Conservation (phyloP, 2,113 vertebrate species). For the Oophaga pumilio region DNA sequence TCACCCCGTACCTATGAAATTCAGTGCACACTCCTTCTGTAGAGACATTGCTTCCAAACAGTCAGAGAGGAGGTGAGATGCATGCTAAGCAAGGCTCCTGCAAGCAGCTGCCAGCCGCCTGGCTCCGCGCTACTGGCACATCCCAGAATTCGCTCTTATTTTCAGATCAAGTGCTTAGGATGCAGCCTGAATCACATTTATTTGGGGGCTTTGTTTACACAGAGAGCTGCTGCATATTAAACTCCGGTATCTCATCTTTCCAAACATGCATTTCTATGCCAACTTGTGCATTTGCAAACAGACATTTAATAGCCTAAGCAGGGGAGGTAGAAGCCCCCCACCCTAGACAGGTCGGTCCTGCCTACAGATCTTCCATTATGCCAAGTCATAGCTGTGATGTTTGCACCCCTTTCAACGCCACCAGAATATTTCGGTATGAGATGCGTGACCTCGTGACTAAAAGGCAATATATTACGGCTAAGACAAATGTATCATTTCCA, state of each 20-base stretch:
- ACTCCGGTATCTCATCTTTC: constrained; percentile 52
- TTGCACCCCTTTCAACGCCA: constrained; percentile 19
- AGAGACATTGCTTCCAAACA: constrained; percentile 58
- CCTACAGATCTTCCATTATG: constrained; percentile 29
- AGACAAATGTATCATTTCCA: neutral
- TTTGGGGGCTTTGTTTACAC: constrained; percentile 54
- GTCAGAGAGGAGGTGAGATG: constrained; percentile 57
- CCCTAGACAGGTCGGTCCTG: constrained; percentile 7
- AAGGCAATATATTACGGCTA: neutral
- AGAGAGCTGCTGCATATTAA: constrained; percentile 52
- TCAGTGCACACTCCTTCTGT: constrained; percentile 58
- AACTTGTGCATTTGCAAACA: constrained; percentile 50
- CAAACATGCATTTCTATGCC: constrained; percentile 52
- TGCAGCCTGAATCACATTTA: constrained; percentile 55
- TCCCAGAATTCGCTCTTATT: constrained; percentile 56
- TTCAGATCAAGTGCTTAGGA: constrained; percentile 54
- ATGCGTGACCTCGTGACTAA: neutral
- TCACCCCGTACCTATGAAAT: constrained; percentile 58
- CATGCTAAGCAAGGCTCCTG: constrained; percentile 55
- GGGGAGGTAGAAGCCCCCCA: neutral
- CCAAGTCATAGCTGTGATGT: constrained; percentile 28
- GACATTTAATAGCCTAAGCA: constrained; percentile 53
- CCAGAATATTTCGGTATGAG: constrained; percentile 5
- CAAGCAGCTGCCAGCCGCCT: constrained; percentile 48
- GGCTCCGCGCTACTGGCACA: constrained; percentile 51